Percentiles rank a stretch among this genome's conserved stretches.
Evolutionary conservation across 2,888 invertebrate genomes (phyloP).

Genomic region (Volucella bombylans): DNA sequence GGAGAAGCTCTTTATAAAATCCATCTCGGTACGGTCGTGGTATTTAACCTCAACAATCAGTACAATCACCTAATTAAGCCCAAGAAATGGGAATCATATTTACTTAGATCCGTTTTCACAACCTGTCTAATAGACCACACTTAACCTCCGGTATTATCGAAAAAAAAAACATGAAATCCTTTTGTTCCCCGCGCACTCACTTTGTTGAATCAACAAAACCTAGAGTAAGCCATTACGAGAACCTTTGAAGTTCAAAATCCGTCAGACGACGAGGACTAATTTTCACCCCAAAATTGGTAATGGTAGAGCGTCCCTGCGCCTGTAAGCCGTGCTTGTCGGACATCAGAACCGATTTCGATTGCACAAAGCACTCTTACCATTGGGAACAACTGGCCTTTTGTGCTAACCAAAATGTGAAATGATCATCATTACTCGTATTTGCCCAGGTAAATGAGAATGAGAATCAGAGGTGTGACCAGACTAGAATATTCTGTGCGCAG

Average conservation of each 20-base stretch:
- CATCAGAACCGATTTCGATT: slow-evolving; percentile 51
- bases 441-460: slow-evolving; percentile 54
- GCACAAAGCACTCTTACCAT: slow-evolving; percentile 22
- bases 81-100: slow-evolving; percentile 58
- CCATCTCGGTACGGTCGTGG: slow-evolving; percentile 45
- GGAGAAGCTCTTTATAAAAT: slow-evolving; percentile 43
- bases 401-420: slow-evolving; percentile 53
- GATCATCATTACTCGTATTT: slow-evolving; percentile 61
- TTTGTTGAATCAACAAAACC: slow-evolving; percentile 38
- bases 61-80: slow-evolving; percentile 69
- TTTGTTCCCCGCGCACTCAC: slow-evolving; percentile 47
- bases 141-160: slow-evolving; percentile 33
- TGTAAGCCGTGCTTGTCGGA: slow-evolving; percentile 22
- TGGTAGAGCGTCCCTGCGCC: slow-evolving; percentile 16
- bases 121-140: slow-evolving; percentile 31
- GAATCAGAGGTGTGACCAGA: slow-evolving; percentile 22
- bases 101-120: slow-evolving; percentile 47
- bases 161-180: slow-evolving; percentile 35
- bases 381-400: slow-evolving; percentile 28
- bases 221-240: slow-evolving; percentile 28
- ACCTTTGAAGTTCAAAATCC: slow-evolving; percentile 28
- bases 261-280: slow-evolving; percentile 58
- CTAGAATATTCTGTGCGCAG: slow-evolving; percentile 1
- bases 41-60: slow-evolving; percentile 69
- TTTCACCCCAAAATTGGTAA: slow-evolving; percentile 62